phyloP scores from a whole-genome alignment of 2,797 vertebrate species.

The Sebastes aleutianus region DNA sequence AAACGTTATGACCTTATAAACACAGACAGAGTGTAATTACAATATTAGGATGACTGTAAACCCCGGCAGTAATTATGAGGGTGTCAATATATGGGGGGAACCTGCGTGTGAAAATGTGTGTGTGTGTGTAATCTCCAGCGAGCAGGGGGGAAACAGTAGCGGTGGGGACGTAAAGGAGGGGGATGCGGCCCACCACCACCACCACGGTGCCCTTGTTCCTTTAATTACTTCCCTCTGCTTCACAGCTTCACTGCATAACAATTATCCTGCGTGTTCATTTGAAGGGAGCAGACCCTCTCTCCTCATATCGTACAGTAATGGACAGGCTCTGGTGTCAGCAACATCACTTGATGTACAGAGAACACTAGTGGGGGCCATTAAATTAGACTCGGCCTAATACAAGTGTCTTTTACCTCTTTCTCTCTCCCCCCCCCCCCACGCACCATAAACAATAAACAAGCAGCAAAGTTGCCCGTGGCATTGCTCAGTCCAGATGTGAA shows the following conservation, averaged over 20 bases:
- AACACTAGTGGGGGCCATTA: conserved; percentile 49
- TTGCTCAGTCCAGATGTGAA: conserved; percentile 3
- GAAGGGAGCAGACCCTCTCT: conserved; percentile 57
- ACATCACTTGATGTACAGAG: conserved; percentile 47
- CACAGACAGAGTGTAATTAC: conserved; percentile 48
- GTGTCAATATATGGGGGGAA: conserved; percentile 30
- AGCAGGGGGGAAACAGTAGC: conserved; percentile 25
- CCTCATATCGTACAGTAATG: conserved; percentile 34
- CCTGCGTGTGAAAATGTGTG: not conserved
- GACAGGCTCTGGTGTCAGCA: conserved; percentile 64
- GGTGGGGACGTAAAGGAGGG: conserved; percentile 42
- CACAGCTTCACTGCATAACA: conserved; percentile 79
- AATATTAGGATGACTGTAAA: conserved; percentile 63
- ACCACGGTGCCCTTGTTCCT: conserved; percentile 76
- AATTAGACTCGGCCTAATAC: conserved; percentile 29
- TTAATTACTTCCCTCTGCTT: conserved; percentile 81
- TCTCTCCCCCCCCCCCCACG: not conserved
- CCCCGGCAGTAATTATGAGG: conserved; percentile 46
- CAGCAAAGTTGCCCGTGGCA: not conserved
- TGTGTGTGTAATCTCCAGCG: conserved; percentile 51
- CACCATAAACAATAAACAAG: conserved; percentile 38
- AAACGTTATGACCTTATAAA: conserved; percentile 62
- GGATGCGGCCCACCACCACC: conserved; percentile 30
- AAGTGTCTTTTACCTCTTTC: conserved; percentile 27
- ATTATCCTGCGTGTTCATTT: conserved; percentile 72